Evolutionary conservation across 1,140 invertebrate genomes (phyloP).

Genomic region (Aphelenchoides besseyi): DNA sequence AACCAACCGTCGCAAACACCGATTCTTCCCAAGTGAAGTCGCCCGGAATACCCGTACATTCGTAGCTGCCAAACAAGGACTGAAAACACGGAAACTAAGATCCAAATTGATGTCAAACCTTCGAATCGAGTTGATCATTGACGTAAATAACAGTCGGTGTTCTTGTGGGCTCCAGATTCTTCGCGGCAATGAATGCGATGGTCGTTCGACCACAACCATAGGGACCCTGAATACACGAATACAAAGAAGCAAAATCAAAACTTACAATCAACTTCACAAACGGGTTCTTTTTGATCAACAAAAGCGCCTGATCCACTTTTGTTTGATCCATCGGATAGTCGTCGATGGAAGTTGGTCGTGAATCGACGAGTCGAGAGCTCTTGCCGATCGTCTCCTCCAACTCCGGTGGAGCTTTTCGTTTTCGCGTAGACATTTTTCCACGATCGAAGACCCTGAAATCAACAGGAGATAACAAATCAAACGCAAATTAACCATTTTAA

Average conservation of each 20-base stretch:
- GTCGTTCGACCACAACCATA: background rate
- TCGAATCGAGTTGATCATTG: conserved; percentile 9
- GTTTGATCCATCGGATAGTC: background rate
- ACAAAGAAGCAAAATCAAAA: background rate
- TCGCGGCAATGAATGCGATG: background rate
- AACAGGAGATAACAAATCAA: no score
- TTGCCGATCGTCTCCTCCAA: no score
- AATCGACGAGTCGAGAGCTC: no score
- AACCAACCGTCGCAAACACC: background rate
- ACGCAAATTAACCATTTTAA: no score
- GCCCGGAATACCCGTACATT: background rate
- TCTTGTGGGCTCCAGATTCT: background rate
- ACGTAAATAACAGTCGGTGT: background rate
- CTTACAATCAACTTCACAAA: background rate
- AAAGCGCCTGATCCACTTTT: background rate
- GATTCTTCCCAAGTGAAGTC: conserved; percentile 14
- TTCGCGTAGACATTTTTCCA: no score
- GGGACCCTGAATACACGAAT: background rate
- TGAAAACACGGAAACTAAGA: background rate
- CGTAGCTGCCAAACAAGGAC: conserved; percentile 8
- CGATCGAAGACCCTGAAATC: no score
- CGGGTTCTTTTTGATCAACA: background rate
- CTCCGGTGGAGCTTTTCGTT: no score
- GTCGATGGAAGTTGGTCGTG: no score
- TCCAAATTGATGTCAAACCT: background rate